Conservation (phyloP, 2,797 vertebrate species). For the Argya squamiceps region DNA sequence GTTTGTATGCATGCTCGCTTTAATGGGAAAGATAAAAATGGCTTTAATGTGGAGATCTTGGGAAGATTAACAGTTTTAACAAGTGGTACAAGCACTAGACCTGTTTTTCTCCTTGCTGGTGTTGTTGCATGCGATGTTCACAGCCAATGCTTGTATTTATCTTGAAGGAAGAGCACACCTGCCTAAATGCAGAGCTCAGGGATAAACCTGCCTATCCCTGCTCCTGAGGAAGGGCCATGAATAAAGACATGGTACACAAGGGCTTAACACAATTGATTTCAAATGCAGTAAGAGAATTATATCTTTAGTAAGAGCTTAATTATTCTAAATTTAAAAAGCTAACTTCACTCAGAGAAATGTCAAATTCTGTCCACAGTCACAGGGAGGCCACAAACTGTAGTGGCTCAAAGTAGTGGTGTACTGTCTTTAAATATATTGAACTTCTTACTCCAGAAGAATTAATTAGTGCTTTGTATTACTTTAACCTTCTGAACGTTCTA, state of each 20-base stretch:
- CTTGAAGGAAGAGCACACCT: background rate
- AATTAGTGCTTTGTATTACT: background rate
- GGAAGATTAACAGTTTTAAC: background rate
- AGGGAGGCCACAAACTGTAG: background rate
- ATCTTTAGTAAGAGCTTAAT: background rate
- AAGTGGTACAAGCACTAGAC: background rate
- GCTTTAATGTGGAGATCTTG: background rate
- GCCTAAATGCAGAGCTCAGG: background rate
- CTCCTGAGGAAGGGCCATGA: background rate
- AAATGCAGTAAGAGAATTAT: background rate
- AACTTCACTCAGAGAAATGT: background rate
- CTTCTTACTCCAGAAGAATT: background rate
- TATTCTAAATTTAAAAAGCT: background rate
- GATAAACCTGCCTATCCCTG: background rate
- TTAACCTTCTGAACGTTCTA: background rate
- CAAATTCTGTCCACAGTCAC: background rate
- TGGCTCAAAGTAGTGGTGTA: background rate
- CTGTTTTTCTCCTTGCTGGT: background rate
- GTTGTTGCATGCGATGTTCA: background rate
- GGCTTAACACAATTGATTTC: background rate
- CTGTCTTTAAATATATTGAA: background rate
- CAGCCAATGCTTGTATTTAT: background rate
- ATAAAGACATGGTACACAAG: background rate
- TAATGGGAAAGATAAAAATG: background rate
- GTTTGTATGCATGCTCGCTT: conserved; percentile 36